phyloP scores from a whole-genome alignment of 2,113 vertebrate genomes.

The Oncorhynchus kisutch region DNA sequence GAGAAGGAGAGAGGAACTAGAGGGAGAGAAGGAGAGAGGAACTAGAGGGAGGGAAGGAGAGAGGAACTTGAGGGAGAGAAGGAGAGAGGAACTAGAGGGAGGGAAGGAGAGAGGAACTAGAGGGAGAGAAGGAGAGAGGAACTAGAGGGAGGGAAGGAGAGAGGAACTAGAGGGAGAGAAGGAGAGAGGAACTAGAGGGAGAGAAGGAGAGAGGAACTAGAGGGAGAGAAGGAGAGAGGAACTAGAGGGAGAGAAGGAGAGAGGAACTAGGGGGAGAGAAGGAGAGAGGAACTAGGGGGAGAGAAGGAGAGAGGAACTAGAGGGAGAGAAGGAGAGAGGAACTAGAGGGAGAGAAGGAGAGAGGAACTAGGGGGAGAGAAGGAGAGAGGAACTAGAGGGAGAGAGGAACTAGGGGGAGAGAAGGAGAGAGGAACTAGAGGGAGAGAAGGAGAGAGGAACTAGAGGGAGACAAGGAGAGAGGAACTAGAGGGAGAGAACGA shows the following conservation, averaged over 20 bases:
- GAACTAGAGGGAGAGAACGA: conserved; percentile 45
- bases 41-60: conserved; percentile 44
- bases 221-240: conserved; percentile 43
- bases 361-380: no score
- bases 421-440: conserved; percentile 43
- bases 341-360: no score
- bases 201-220: conserved; percentile 40
- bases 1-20: conserved; percentile 25
- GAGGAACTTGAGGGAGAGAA: conserved; percentile 11
- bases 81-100: conserved; percentile 42
- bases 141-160: conserved; percentile 28
- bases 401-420: conserved; percentile 5
- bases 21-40: conserved; percentile 37
- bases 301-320: no score
- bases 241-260: conserved; percentile 27
- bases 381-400: no score
- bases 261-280: conserved; percentile 40
- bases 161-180: conserved; percentile 40
- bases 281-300: no score
- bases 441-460: conserved; percentile 35
- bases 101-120: conserved; percentile 37
- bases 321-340: no score
- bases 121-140: conserved; percentile 43
- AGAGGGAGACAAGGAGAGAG: conserved; percentile 34
- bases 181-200: conserved; percentile 10